Percentiles rank a stretch among this genome's conserved stretches.
Conservation (phyloP, 2,113 vertebrate species). For the Coryphaenoides rupestris region DNA sequence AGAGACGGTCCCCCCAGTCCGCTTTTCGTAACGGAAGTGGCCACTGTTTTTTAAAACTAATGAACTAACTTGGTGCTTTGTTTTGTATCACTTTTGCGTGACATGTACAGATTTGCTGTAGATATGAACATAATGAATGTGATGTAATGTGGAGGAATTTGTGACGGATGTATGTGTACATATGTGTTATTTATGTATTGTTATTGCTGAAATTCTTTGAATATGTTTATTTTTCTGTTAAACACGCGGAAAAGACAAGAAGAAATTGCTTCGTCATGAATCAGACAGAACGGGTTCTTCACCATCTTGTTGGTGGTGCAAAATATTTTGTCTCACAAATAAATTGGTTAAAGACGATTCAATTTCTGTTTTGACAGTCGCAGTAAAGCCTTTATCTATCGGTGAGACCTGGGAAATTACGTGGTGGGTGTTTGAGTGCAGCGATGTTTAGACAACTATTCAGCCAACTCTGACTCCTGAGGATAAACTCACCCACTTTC, state of each 20-base stretch:
- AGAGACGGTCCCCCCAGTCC: conserved; percentile 19
- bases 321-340: too few species aligned
- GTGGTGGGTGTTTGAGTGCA: too few species aligned
- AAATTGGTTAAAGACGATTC: too few species aligned
- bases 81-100: background rate
- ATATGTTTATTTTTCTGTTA: background rate
- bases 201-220: background rate
- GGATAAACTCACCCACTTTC: too few species aligned
- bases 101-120: conserved; percentile 30
- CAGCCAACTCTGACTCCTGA: too few species aligned
- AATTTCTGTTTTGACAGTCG: too few species aligned
- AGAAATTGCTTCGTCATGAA: too few species aligned
- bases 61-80: background rate
- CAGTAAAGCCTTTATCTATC: too few species aligned
- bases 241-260: background rate
- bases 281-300: too few species aligned
- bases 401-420: too few species aligned
- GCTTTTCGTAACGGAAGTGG: conserved; percentile 52
- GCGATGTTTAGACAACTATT: too few species aligned
- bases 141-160: background rate
- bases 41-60: conserved; percentile 66
- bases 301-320: too few species aligned
- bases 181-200: background rate
- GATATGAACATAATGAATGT: background rate
- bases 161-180: conserved; percentile 3